phyloP scores from a whole-genome alignment of 2,113 vertebrate species.

The Hemichromis elongatus region DNA sequence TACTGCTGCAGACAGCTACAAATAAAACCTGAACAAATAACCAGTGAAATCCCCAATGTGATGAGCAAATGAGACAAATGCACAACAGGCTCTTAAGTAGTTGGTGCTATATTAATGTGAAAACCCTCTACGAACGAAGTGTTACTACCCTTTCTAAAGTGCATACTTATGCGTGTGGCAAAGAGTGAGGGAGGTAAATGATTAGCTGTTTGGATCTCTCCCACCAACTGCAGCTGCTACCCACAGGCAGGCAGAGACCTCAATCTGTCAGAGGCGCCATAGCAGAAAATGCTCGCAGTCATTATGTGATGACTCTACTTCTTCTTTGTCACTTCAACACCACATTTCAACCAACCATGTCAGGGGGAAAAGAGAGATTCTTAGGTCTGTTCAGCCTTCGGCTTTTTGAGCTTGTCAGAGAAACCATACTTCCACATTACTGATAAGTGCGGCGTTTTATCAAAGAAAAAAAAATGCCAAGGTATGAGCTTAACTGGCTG shows the following conservation, averaged over 20 bases:
- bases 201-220: slow-evolving; percentile 48
- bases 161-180: background rate
- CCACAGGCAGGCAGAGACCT: slow-evolving; percentile 63
- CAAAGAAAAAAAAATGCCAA: background rate
- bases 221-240: slow-evolving; percentile 66
- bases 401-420: background rate
- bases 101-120: slow-evolving; percentile 12
- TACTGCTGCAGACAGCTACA: background rate
- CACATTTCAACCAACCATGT: background rate
- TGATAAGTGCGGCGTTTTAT: background rate
- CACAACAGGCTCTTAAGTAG: slow-evolving; percentile 14
- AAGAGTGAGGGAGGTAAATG: slow-evolving; percentile 29
- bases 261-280: slow-evolving; percentile 67
- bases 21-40: background rate
- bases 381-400: background rate
- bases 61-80: slow-evolving; percentile 37
- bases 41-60: background rate
- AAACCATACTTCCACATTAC: background rate
- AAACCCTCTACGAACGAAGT: background rate
- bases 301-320: slow-evolving; percentile 18
- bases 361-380: background rate
- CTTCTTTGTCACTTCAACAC: background rate
- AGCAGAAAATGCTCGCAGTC: slow-evolving; percentile 10
- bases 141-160: slow-evolving; percentile 1
- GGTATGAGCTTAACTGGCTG: background rate